These are phyloP conservation scores for Rousettus leschenaultii DNA, from an alignment of 2,113 vertebrate species.

Conservation along the genomic window DNA sequence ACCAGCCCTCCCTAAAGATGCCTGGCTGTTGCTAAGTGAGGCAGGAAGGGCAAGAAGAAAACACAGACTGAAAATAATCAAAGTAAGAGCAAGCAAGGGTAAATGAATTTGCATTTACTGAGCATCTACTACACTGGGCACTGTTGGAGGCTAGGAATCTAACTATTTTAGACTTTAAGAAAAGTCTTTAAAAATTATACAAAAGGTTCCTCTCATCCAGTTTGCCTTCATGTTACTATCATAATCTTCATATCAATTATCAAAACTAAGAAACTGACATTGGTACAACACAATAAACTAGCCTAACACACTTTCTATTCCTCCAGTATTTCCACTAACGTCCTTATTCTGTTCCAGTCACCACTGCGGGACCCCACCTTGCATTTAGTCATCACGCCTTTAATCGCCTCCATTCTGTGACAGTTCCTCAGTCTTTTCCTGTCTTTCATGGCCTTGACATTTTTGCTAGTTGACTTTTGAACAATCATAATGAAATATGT, in stretches of 20 bases:
- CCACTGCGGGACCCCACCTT: background rate
- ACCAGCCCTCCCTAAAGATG: constrained; percentile 35
- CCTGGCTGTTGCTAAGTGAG: constrained; percentile 56
- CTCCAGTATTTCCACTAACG: background rate
- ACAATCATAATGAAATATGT: background rate
- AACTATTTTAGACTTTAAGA: background rate
- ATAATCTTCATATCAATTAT: background rate
- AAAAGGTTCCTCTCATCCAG: background rate
- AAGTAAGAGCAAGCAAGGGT: background rate
- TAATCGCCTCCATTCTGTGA: background rate
- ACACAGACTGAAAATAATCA: background rate
- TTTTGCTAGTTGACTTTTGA: background rate
- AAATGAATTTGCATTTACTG: background rate
- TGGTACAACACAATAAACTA: background rate
- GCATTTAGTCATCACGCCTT: background rate
- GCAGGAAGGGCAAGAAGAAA: constrained; percentile 18
- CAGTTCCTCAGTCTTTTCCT: background rate
- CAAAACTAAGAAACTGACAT: background rate
- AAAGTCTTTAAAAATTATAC: background rate
- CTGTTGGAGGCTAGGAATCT: background rate
- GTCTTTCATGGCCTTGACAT: background rate
- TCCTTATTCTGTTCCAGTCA: background rate
- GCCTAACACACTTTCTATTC: background rate
- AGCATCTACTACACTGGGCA: background rate
- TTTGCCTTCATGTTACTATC: background rate